A percentile compares a stretch with the other conserved stretches of the same genome.
These are phyloP conservation scores for Aphaenogaster rudis DNA, from an alignment of 1,140 invertebrate genomes.

Conservation along the genomic window DNA sequence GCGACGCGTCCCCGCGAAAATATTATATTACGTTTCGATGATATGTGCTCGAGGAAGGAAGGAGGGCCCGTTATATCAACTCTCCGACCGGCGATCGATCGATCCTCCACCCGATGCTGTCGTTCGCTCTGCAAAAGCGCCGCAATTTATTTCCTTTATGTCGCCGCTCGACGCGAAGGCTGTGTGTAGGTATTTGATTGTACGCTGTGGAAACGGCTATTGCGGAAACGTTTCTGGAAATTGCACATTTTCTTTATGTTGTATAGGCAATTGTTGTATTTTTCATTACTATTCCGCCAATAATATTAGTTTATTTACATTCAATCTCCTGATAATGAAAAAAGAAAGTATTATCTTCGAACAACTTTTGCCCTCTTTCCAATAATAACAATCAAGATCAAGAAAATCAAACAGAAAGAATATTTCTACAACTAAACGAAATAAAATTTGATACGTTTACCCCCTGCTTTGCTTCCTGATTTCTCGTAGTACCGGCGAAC, in stretches of 20 bases:
- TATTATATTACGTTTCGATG: conserved; percentile 45
- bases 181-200: conserved; percentile 54
- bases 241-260: conserved; percentile 15
- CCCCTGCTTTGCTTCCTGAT: conserved; percentile 2
- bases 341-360: background rate
- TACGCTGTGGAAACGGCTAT: conserved; percentile 17
- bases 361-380: background rate
- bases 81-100: conserved; percentile 35
- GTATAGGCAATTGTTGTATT: background rate
- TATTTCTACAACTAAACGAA: conserved; percentile 6
- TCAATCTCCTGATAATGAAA: background rate
- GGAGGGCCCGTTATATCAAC: conserved; percentile 28
- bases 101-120: conserved; percentile 31
- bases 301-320: background rate
- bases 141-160: conserved; percentile 59
- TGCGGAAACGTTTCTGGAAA: conserved; percentile 46
- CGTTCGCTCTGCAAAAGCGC: conserved; percentile 18
- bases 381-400: background rate
- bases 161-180: conserved; percentile 30
- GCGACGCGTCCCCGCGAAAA: conserved; percentile 29
- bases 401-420: background rate
- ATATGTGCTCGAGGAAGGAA: conserved; percentile 2
- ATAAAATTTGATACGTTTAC: conserved; percentile 28
- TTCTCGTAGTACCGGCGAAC: conserved; percentile 1
- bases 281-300: background rate